Conservation (phyloP, 1,140 invertebrate genomes). For the Scylla paramamosain region DNA sequence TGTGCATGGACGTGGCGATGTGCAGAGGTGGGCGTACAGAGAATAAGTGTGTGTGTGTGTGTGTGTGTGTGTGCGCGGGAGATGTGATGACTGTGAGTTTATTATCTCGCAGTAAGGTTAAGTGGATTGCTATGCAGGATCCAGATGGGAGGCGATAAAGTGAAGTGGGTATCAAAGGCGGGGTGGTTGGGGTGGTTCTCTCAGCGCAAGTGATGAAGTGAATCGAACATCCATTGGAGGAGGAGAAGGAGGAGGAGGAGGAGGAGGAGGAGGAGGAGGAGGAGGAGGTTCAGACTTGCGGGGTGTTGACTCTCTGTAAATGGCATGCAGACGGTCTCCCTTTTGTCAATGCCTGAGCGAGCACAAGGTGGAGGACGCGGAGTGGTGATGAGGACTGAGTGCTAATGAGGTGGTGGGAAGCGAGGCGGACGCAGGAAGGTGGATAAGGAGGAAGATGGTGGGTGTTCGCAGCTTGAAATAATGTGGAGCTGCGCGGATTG, state of each 20-base stretch:
- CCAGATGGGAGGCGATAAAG: neutral
- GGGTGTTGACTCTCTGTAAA: neutral
- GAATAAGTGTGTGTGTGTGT: neutral
- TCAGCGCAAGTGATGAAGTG: neutral
- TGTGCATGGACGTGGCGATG: neutral
- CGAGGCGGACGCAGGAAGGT: neutral
- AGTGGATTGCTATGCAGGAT: neutral
- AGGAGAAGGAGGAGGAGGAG: neutral
- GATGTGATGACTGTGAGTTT: neutral
- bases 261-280: neutral
- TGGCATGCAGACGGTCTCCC: neutral
- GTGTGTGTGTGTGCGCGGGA: neutral
- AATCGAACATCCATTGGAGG: neutral
- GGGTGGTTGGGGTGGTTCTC: too few relatives aligned
- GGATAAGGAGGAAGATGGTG: neutral
- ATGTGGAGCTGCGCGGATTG: neutral
- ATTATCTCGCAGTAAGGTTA: neutral
- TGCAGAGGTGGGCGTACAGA: neutral
- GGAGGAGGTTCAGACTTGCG: neutral
- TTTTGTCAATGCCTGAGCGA: constrained; percentile 13
- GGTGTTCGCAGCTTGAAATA: neutral
- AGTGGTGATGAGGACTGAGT: neutral
- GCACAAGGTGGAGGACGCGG: neutral
- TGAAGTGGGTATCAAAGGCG: neutral
- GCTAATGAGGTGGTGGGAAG: neutral